Evolutionary conservation across 2,797 vertebrate species (phyloP).

Genomic region (Sebastes cheni): DNA sequence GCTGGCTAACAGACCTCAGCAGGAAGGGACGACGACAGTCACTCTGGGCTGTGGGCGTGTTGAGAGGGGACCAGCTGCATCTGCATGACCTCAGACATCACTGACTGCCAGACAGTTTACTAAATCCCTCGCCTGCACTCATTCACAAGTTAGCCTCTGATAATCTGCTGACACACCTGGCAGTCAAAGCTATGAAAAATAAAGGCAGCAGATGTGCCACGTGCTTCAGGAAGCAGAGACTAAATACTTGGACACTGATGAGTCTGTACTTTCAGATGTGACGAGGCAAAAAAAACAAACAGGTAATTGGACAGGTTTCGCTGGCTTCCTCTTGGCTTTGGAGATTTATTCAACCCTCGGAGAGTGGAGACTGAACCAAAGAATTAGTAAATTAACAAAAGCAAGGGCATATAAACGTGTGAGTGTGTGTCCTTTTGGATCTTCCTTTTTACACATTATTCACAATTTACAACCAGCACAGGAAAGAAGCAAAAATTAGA

Average conservation of each 20-base stretch:
- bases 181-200: background rate
- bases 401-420: background rate
- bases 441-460: background rate
- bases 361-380: background rate
- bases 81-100: constrained; percentile 35
- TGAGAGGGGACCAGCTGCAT: constrained; percentile 23
- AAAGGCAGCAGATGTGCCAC: background rate
- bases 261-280: background rate
- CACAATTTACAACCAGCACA: background rate
- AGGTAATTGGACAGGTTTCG: background rate
- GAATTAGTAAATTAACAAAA: background rate
- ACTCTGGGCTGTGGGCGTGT: background rate
- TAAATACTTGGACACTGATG: background rate
- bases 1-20: constrained; percentile 40
- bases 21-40: constrained; percentile 31
- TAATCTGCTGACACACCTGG: constrained; percentile 36
- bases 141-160: constrained; percentile 44
- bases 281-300: background rate
- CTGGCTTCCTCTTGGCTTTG: background rate
- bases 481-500: background rate
- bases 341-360: background rate
- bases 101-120: background rate
- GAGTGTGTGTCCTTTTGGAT: background rate
- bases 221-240: background rate
- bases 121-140: constrained; percentile 22